Evolutionary conservation across 2,888 invertebrate genomes (phyloP).

Genomic region (Dynastes tityus): DNA sequence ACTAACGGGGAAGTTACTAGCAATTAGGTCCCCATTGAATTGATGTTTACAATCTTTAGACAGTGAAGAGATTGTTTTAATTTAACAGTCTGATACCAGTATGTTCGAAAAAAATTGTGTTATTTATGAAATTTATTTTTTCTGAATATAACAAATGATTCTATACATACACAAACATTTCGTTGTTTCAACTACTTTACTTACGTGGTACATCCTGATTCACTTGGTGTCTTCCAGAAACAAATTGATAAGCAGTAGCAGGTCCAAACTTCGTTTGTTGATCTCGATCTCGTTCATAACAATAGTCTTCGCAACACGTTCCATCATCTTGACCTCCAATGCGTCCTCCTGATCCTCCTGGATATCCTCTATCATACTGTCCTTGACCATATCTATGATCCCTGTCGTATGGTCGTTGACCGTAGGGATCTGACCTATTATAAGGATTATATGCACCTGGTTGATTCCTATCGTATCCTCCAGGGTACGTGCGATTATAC

Average conservation of each 20-base stretch:
- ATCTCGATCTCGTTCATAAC: constrained; percentile 75
- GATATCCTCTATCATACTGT: constrained; percentile 27
- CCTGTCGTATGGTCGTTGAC: constrained; percentile 53
- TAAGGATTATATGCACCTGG: constrained; percentile 51
- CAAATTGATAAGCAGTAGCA: constrained; percentile 85
- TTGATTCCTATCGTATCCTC: constrained; percentile 51
- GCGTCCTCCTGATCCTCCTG: constrained; percentile 38
- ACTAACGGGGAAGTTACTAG: too few species aligned
- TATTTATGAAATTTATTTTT: too few species aligned
- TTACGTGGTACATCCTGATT: constrained; percentile 80
- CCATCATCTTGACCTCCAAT: constrained; percentile 55
- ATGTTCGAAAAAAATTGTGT: too few species aligned
- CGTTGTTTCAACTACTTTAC: constrained; percentile 58
- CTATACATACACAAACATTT: background rate
- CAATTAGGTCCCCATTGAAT: too few species aligned
- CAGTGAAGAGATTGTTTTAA: too few species aligned
- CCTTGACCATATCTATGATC: constrained; percentile 48
- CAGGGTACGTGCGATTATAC: constrained; percentile 37
- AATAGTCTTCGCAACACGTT: constrained; percentile 74
- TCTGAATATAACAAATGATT: too few species aligned
- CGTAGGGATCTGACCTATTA: constrained; percentile 47
- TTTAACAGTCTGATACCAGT: too few species aligned
- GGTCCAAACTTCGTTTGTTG: constrained; percentile 81
- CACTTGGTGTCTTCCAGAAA: constrained; percentile 75
- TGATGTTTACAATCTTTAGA: too few species aligned